Conservation (phyloP, 2,797 vertebrate genomes). For the Hirundo rustica region DNA sequence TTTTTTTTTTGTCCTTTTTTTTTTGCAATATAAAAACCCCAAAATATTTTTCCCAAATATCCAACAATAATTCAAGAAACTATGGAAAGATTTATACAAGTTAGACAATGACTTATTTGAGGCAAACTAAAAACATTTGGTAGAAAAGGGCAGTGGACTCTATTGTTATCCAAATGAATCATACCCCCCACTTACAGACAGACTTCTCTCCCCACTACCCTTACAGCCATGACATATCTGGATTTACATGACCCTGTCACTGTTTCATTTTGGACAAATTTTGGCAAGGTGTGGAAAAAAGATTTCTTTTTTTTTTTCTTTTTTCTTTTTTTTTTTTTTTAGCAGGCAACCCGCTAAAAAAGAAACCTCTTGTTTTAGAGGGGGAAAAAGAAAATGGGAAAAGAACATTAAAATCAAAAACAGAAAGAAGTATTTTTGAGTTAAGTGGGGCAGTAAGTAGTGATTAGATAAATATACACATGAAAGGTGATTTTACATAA, state of each 20-base stretch:
- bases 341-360: neutral
- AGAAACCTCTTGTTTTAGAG: neutral
- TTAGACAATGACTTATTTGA: conserved; percentile 70
- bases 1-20: neutral
- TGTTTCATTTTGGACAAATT: conserved; percentile 47
- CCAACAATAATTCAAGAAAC: conserved; percentile 59
- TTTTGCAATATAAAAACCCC: neutral
- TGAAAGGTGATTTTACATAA: neutral
- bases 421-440: neutral
- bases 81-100: conserved; percentile 61
- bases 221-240: conserved; percentile 2
- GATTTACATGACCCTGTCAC: conserved; percentile 46
- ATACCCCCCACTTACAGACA: conserved; percentile 26
- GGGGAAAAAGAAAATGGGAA: neutral
- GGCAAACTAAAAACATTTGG: conserved; percentile 60
- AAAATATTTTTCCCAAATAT: conserved; percentile 49
- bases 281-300: conserved; percentile 48
- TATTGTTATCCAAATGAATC: conserved; percentile 66
- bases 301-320: no score
- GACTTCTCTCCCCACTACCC: conserved; percentile 1
- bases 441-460: neutral
- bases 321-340: neutral
- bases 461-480: neutral
- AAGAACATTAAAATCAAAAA: neutral
- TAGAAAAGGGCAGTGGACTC: conserved; percentile 55